Evolutionary conservation across 1,140 invertebrate species (phyloP), one percentile per base, ranked within the genome.

Genomic region (Metopolophium dirhodum): DNA sequence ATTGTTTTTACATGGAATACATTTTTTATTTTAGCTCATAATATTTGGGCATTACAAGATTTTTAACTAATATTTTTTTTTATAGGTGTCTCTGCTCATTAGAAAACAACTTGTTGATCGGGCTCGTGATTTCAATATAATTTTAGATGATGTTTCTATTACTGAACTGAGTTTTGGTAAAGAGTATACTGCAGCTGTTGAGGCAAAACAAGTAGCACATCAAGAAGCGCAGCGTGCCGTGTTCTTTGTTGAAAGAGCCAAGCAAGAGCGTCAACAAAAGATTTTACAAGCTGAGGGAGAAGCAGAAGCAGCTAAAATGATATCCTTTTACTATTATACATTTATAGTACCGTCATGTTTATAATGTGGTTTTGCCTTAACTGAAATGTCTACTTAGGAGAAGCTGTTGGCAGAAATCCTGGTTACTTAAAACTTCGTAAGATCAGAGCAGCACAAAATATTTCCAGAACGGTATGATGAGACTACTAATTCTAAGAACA

Each of bases 241-340:
- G 93, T 99, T 99, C 95, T 97, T 99, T 47, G 99, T 99, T 2
- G 99, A 99, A 96, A 97, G 98, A 95, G 99, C 99, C 26, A 99
- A 98, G 94, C 99, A 99, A 95, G 99, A 99, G 95, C 97, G 97
- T 95, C 99, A 99, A 95, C 99, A 99, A 95, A 99, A 99, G 95
- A 99, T 99, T 96, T 99, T 99, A 4, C 99, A 99, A 95, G 99
- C 99, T 94, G 99, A 99, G 96, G 99, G 99, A 96, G 99, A 99
- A 97, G 99, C 99, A 47, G 98, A 99, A 96, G 98, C 99, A 94
- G 99, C 99, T 7, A 98, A 98, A 96, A 98, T 99, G 98, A 97
- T 98, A 98, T 98, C 97, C 97, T 97, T 97, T 96, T 94, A 94
- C 11, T 89, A 37, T 77, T 82, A 68, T 61, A 83, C 4, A 18